Evolutionary conservation across 1,140 invertebrate species (phyloP).

Genomic region (Galendromus occidentalis): DNA sequence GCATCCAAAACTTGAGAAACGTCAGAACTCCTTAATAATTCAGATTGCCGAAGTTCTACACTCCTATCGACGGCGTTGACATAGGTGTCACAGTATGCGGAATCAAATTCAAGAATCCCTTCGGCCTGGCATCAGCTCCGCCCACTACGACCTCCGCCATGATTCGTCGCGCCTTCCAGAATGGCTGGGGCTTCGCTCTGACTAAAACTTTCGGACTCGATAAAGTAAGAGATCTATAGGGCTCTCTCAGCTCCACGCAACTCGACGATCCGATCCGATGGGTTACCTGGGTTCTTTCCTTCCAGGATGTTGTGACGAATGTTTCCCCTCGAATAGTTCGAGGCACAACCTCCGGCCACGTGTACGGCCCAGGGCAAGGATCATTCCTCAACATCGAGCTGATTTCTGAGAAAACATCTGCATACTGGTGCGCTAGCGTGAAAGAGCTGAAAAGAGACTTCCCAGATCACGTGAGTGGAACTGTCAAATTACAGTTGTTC

Average conservation of each 20-base stretch:
- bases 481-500: not conserved
- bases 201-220: conserved; percentile 90
- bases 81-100: conserved; percentile 77
- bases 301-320: conserved; percentile 77
- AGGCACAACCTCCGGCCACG: conserved; percentile 71
- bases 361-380: conserved; percentile 79
- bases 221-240: conserved; percentile 41
- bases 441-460: conserved; percentile 77
- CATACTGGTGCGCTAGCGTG: conserved; percentile 78
- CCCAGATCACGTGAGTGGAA: conserved; percentile 46
- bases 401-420: conserved; percentile 84
- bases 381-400: conserved; percentile 94
- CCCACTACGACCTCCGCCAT: conserved; percentile 82
- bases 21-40: not conserved
- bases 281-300: conserved; percentile 11
- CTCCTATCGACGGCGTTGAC: conserved; percentile 80
- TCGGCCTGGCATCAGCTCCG: conserved; percentile 87
- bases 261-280: too few species aligned
- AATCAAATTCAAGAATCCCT: conserved; percentile 83
- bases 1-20: too few species aligned
- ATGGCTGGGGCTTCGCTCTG: conserved; percentile 87
- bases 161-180: conserved; percentile 80
- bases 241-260: not conserved
- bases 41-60: conserved; percentile 66
- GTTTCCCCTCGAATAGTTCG: conserved; percentile 87